phyloP scores from a whole-genome alignment of 2,797 vertebrate genomes.

The Perdix hodgsoniae region DNA sequence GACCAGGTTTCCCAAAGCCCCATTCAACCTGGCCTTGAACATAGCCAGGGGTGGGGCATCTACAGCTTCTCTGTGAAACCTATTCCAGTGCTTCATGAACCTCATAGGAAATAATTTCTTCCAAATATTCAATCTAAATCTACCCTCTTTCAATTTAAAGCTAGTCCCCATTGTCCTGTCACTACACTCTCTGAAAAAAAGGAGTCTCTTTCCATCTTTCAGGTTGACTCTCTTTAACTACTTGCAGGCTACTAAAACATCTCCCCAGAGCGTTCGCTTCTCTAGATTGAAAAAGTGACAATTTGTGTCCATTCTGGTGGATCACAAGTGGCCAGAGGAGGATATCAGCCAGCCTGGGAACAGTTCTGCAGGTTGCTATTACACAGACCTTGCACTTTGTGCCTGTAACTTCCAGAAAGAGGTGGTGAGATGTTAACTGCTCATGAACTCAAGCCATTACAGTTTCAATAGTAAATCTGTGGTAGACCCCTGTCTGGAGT shows the following conservation, averaged over 20 bases:
- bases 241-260: not conserved
- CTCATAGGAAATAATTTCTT: not conserved
- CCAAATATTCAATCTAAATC: not conserved
- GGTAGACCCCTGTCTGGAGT: not conserved
- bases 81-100: not conserved
- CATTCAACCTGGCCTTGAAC: not conserved
- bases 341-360: not conserved
- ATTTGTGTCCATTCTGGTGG: not conserved
- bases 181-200: not conserved
- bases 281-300: not conserved
- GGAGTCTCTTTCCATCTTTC: not conserved
- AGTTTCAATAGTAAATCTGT: not conserved
- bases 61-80: not conserved
- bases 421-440: not conserved
- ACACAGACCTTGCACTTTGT: not conserved
- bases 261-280: not conserved
- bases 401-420: rapidly evolving
- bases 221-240: not conserved
- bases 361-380: not conserved
- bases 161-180: not conserved
- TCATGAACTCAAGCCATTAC: not conserved
- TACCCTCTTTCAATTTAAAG: not conserved
- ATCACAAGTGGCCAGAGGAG: not conserved
- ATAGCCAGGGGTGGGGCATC: not conserved
- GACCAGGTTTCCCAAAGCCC: not conserved